A percentile compares a stretch with the other conserved stretches of the same genome.
phyloP scores from a whole-genome alignment of 2,797 vertebrate genomes.

The Todus mexicanus region DNA sequence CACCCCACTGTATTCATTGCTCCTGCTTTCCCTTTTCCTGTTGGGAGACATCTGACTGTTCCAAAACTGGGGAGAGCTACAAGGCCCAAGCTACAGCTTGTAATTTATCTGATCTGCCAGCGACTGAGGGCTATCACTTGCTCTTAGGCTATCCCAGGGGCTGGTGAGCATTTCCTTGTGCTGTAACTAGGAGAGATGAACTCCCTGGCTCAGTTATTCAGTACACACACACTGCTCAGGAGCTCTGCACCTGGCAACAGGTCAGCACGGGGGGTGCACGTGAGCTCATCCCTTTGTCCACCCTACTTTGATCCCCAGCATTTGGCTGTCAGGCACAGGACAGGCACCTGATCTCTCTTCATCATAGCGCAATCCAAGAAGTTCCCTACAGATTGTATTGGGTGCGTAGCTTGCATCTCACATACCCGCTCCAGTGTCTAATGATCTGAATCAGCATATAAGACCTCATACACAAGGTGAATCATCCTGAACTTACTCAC shows the following conservation, averaged over 20 bases:
- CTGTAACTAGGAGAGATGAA: neutral
- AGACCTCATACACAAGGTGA: neutral
- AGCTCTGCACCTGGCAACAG: neutral
- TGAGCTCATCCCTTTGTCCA: neutral
- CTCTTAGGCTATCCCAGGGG: neutral
- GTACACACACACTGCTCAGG: neutral
- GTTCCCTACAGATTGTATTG: neutral
- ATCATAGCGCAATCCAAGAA: neutral
- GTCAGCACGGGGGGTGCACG: accelerated
- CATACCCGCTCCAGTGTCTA: neutral
- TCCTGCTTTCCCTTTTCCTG: neutral
- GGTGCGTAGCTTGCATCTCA: neutral
- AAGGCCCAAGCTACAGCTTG: neutral
- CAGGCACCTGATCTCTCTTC: neutral
- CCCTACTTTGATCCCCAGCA: neutral
- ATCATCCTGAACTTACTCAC: neutral
- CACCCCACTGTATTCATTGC: neutral
- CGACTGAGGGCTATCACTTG: accelerated
- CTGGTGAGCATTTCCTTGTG: neutral
- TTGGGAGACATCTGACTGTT: neutral
- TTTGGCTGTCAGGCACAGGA: neutral
- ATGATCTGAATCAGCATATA: neutral
- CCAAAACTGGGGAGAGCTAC: neutral
- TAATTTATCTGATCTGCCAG: neutral
- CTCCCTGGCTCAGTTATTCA: neutral